These are phyloP conservation scores for Sakesphorus luctuosus DNA, from an alignment of 2,113 vertebrate species.

Conservation along the genomic window DNA sequence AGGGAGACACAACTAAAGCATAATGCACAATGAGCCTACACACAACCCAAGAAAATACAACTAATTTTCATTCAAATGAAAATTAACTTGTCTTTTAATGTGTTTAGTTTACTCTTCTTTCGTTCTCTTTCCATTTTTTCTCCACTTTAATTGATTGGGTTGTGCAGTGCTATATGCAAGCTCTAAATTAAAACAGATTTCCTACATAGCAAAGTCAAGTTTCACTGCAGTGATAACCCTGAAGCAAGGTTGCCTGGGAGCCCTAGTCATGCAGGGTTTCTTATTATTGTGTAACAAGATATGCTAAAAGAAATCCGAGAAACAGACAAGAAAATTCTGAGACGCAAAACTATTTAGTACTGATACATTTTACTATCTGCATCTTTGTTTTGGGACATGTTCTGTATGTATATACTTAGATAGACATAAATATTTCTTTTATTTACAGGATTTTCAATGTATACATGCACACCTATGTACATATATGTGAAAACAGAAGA, in stretches of 20 bases:
- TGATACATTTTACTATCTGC: neutral
- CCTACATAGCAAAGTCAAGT: constrained; percentile 9
- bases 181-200: constrained; percentile 32
- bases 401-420: neutral
- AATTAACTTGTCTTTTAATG: neutral
- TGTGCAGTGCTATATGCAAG: neutral
- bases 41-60: neutral
- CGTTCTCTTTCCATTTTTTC: neutral
- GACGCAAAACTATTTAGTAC: neutral
- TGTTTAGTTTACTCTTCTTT: neutral
- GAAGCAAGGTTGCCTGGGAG: neutral
- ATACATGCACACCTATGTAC: fast-evolving
- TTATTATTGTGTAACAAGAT: neutral
- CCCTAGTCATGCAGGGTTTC: neutral
- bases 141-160: neutral
- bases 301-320: neutral
- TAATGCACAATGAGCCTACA: neutral
- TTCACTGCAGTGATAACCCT: neutral
- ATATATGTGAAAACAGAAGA: neutral
- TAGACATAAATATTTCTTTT: neutral
- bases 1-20: neutral
- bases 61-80: neutral
- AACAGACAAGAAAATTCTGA: neutral
- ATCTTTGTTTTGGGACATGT: neutral
- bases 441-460: neutral